These are phyloP conservation scores for Thamnophis elegans DNA, from an alignment of 2,797 vertebrate genomes.

Conservation along the genomic window DNA sequence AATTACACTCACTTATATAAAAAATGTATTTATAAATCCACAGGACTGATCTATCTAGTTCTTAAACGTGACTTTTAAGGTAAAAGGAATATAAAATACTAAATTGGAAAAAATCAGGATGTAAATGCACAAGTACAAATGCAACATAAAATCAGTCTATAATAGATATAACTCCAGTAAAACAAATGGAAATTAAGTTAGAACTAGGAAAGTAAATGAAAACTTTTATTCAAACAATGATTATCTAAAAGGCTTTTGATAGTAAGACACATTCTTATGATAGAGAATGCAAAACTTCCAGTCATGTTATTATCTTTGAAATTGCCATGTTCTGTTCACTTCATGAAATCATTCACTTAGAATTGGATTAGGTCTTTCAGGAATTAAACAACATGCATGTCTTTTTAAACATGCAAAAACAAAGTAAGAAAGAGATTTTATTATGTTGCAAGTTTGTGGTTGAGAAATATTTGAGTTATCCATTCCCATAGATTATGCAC, in stretches of 20 bases:
- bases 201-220: not conserved
- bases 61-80: not conserved
- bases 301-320: constrained; percentile 19
- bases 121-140: not conserved
- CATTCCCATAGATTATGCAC: constrained; percentile 24
- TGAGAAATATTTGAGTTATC: constrained; percentile 50
- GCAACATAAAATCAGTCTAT: not conserved
- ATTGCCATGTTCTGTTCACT: constrained; percentile 34
- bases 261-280: not conserved
- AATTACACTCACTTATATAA: not conserved
- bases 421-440: constrained; percentile 38
- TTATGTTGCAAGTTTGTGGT: constrained; percentile 49
- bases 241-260: not conserved
- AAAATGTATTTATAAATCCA: not conserved
- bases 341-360: constrained; percentile 33
- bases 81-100: not conserved
- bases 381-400: constrained; percentile 43
- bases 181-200: not conserved
- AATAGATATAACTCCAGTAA: not conserved
- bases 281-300: not conserved
- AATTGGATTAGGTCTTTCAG: not conserved
- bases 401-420: constrained; percentile 46
- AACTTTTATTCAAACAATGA: not conserved
- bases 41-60: not conserved
- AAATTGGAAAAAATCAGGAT: not conserved